Conservation (phyloP, 2,113 vertebrate genomes). For the Phalacrocorax brasilianus region DNA sequence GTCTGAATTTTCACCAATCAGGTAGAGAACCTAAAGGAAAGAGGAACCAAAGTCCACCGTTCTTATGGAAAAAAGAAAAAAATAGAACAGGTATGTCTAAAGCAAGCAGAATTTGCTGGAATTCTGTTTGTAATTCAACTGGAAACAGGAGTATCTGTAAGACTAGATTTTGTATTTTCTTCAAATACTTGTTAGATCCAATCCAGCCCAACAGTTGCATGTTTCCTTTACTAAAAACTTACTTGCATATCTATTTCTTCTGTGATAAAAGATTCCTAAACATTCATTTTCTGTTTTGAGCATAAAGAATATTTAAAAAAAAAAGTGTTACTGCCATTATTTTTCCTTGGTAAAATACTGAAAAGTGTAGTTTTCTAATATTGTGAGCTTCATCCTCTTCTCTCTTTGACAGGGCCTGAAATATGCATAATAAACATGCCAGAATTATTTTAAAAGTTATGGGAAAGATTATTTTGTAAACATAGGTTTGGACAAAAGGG, state of each 20-base stretch:
- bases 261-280: not conserved
- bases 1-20: constrained; percentile 31
- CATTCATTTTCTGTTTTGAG: not conserved
- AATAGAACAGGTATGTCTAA: constrained; percentile 63
- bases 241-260: not conserved
- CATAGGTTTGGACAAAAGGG: not conserved
- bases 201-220: not conserved
- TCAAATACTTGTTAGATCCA: not conserved
- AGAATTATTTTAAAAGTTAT: not conserved
- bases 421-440: not conserved
- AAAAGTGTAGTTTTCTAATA: not conserved
- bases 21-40: constrained; percentile 25
- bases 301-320: not conserved
- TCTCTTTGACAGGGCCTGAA: not conserved
- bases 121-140: not conserved
- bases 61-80: not conserved
- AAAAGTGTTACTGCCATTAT: not conserved
- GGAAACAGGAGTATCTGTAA: not conserved
- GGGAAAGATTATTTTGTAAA: not conserved
- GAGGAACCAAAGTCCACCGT: constrained; percentile 1
- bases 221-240: not conserved
- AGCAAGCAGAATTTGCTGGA: not conserved
- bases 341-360: not conserved
- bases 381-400: not conserved
- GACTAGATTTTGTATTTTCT: not conserved